Evolutionary conservation across 2,113 vertebrate genomes (phyloP).

Genomic region (Panthera leo): DNA sequence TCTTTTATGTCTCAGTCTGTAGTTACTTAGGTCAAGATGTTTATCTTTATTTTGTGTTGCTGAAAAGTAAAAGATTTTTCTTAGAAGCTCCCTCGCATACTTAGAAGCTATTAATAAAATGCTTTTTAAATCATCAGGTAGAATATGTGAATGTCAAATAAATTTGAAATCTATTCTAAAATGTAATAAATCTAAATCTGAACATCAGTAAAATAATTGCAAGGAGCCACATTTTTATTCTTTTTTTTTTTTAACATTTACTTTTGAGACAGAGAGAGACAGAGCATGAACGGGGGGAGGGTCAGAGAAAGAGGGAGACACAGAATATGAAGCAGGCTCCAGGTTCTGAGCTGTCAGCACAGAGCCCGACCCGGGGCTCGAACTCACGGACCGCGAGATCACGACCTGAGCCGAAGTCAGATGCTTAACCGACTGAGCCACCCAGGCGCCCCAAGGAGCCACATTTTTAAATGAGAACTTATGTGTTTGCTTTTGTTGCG

Average conservation of each 20-base stretch:
- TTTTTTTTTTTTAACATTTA: too few relatives aligned
- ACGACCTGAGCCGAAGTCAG: too few relatives aligned
- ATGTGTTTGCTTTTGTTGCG: not conserved
- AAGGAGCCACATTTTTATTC: not conserved
- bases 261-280: too few relatives aligned
- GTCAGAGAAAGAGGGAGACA: too few relatives aligned
- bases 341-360: too few relatives aligned
- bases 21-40: not conserved
- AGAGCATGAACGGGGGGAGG: too few relatives aligned
- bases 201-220: slow-evolving; percentile 30
- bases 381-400: too few relatives aligned
- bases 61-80: not conserved
- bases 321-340: too few relatives aligned
- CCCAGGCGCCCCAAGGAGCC: too few relatives aligned
- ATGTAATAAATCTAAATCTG: not conserved
- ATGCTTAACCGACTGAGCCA: too few relatives aligned
- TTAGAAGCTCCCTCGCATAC: not conserved
- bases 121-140: not conserved
- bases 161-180: slow-evolving; percentile 5
- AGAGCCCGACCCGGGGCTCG: too few relatives aligned
- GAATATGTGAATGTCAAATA: slow-evolving; percentile 18
- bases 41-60: slow-evolving; percentile 23
- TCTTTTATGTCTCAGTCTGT: slow-evolving; percentile 1
- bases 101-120: slow-evolving; percentile 26
- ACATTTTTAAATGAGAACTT: not conserved